Conservation (phyloP, 2,888 invertebrate genomes). For the Rhodophaea formosa region DNA sequence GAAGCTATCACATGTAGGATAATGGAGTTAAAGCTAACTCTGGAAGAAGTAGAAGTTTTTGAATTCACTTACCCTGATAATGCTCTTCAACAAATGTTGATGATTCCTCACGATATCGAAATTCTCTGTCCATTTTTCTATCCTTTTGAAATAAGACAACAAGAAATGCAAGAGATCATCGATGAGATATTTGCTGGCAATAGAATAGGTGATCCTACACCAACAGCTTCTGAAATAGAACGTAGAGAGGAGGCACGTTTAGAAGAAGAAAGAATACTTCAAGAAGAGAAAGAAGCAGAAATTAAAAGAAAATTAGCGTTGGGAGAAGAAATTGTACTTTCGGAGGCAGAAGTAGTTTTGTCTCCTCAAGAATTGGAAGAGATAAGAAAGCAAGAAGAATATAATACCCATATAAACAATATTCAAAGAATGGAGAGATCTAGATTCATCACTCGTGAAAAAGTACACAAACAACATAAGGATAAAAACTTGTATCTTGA, state of each 20-base stretch:
- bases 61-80: constrained; percentile 88
- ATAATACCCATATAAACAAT: constrained; percentile 46
- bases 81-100: constrained; percentile 84
- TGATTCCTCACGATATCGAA: constrained; percentile 85
- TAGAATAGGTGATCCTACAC: constrained; percentile 60
- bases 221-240: constrained; percentile 59
- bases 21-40: constrained; percentile 79
- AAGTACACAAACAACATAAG: constrained; percentile 50
- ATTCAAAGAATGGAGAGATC: constrained; percentile 73
- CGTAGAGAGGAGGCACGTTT: constrained; percentile 48
- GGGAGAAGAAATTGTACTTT: constrained; percentile 48
- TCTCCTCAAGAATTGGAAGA: constrained; percentile 54
- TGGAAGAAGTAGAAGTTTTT: constrained; percentile 80
- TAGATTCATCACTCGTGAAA: constrained; percentile 40
- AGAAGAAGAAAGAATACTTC: constrained; percentile 47
- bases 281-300: constrained; percentile 55
- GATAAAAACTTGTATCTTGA: constrained; percentile 61
- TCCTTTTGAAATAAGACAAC: constrained; percentile 75
- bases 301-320: constrained; percentile 48
- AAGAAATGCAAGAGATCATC: constrained; percentile 71
- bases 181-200: constrained; percentile 69
- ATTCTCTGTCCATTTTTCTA: constrained; percentile 84
- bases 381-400: constrained; percentile 47
- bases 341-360: constrained; percentile 39
- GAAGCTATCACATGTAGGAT: constrained; percentile 81